phyloP scores from a whole-genome alignment of 2,797 vertebrate genomes.

The Setipinna tenuifilis region DNA sequence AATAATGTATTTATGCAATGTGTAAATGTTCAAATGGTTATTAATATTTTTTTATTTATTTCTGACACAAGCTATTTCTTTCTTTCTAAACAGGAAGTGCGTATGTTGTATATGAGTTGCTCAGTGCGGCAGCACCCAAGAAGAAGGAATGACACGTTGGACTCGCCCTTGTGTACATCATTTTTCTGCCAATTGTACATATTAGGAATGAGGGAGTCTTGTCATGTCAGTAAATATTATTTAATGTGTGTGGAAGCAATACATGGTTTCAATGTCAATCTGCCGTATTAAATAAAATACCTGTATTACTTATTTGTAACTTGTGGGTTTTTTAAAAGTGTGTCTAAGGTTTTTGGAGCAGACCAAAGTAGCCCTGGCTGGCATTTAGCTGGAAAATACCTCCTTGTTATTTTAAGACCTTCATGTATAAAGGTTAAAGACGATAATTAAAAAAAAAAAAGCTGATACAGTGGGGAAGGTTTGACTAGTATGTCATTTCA shows the following conservation, averaged over 20 bases:
- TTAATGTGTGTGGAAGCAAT: conserved; percentile 69
- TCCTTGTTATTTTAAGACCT: not conserved
- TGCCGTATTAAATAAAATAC: conserved; percentile 76
- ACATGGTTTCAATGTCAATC: conserved; percentile 69
- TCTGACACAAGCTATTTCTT: not conserved
- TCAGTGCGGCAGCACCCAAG: conserved; percentile 74
- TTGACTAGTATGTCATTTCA: not conserved
- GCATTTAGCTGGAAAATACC: not conserved
- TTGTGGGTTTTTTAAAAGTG: conserved; percentile 14
- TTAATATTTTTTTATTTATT: not conserved
- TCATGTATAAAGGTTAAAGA: not conserved
- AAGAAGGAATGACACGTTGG: conserved; percentile 71
- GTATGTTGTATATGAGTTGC: conserved; percentile 72
- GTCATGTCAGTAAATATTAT: conserved; percentile 57
- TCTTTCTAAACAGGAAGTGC: conserved; percentile 70
- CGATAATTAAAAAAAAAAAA: not conserved
- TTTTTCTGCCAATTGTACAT: conserved; percentile 53
- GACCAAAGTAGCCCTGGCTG: not conserved
- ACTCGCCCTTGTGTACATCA: conserved; percentile 29
- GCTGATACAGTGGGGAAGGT: no score
- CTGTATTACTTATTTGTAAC: not conserved
- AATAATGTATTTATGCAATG: no score
- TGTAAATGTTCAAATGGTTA: no score
- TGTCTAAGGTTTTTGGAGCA: not conserved
- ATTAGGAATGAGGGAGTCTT: conserved; percentile 61